Conservation (phyloP, 2,797 vertebrate species). For the Thripadectes ignobilis region DNA sequence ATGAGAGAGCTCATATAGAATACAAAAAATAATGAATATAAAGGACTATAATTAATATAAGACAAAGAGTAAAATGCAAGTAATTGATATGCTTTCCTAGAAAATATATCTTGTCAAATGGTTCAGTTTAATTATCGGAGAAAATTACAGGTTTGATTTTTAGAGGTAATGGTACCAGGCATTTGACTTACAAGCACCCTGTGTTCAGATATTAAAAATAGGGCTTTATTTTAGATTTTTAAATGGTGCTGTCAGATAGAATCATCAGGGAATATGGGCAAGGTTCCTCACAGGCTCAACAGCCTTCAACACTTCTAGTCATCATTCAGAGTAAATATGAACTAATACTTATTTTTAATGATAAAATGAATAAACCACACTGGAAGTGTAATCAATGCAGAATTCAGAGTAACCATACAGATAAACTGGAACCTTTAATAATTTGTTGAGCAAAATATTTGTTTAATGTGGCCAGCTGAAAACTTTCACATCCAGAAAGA, state of each 20-base stretch:
- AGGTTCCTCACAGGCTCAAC: not conserved
- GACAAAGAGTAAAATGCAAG: not conserved
- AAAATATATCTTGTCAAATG: not conserved
- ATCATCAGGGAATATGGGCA: not conserved
- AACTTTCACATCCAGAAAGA: not conserved
- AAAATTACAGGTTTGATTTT: slow-evolving; percentile 34
- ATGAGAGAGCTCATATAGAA: not conserved
- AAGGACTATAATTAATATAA: not conserved
- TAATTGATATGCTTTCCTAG: not conserved
- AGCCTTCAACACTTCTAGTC: not conserved
- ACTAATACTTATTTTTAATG: not conserved
- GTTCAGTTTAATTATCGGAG: slow-evolving; percentile 10
- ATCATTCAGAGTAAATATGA: not conserved
- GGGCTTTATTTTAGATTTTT: not conserved
- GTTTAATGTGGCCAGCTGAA: not conserved
- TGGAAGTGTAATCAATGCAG: not conserved
- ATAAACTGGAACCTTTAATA: not conserved
- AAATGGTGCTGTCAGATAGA: not conserved
- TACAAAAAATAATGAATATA: not conserved
- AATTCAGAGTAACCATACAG: not conserved
- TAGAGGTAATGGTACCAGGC: not conserved
- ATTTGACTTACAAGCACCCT: not conserved
- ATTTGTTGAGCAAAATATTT: not conserved
- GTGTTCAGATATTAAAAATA: not conserved
- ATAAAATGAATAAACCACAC: not conserved